Conservation (phyloP, 2,888 invertebrate species). For the Orthonevra nobilis region DNA sequence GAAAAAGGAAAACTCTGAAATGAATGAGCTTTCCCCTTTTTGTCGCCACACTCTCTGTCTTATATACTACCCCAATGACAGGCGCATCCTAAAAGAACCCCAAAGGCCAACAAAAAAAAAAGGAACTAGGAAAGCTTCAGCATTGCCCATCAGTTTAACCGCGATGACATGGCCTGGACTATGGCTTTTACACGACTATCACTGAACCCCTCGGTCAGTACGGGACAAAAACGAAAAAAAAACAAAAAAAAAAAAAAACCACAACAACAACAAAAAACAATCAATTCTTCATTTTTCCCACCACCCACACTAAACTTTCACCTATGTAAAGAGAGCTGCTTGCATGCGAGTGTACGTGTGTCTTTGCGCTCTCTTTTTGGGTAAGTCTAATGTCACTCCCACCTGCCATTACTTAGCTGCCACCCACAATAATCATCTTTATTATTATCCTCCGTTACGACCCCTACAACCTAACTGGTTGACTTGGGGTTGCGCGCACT, state of each 20-base stretch:
- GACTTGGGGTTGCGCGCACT: constrained; percentile 71
- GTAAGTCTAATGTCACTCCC: constrained; percentile 62
- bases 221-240: constrained; percentile 27
- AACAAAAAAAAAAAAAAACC: constrained; percentile 25
- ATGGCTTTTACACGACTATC: constrained; percentile 74
- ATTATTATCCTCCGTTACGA: constrained; percentile 68
- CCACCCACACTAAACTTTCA: constrained; percentile 10
- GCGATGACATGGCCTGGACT: constrained; percentile 79
- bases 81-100: constrained; percentile 33
- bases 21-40: constrained; percentile 19
- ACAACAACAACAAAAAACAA: constrained; percentile 27
- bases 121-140: constrained; percentile 52
- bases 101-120: constrained; percentile 25
- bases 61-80: constrained; percentile 6
- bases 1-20: constrained; percentile 18
- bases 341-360: background rate
- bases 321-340: constrained; percentile 21
- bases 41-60: background rate
- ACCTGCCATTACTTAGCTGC: constrained; percentile 67
- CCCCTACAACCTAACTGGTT: constrained; percentile 70
- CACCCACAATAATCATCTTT: constrained; percentile 69
- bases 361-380: constrained; percentile 1
- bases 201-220: constrained; percentile 71
- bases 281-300: constrained; percentile 20
- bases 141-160: constrained; percentile 79